phyloP scores from a whole-genome alignment of 2,888 invertebrate species.

The Heliconius erato region DNA sequence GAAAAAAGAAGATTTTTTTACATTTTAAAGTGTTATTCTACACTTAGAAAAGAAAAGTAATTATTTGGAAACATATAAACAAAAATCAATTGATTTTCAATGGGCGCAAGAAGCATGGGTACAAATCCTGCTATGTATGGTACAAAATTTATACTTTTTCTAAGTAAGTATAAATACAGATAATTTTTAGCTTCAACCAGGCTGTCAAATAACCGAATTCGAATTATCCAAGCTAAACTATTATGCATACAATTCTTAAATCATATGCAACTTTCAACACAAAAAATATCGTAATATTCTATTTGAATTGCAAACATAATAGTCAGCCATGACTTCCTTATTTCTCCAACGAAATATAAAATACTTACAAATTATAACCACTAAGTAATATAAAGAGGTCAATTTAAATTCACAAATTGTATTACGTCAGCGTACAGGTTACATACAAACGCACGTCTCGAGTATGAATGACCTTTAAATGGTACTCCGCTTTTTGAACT shows the following conservation, averaged over 20 bases:
- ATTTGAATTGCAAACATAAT: background rate
- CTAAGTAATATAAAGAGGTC: conserved; percentile 4
- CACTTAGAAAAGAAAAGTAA: too few relatives aligned
- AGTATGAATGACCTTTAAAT: background rate
- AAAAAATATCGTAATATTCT: background rate
- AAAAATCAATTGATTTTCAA: too few relatives aligned
- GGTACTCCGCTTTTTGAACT: too few relatives aligned
- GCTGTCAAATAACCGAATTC: background rate
- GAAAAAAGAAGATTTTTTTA: too few relatives aligned
- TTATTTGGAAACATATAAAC: too few relatives aligned
- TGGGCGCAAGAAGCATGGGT: too few relatives aligned
- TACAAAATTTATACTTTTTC: background rate
- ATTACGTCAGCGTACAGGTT: background rate
- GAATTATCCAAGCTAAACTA: too few relatives aligned
- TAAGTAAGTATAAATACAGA: background rate
- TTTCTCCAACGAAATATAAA: background rate
- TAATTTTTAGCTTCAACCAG: background rate
- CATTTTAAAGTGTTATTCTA: too few relatives aligned
- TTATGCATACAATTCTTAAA: background rate
- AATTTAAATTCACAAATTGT: background rate
- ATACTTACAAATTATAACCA: background rate
- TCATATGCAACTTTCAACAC: background rate
- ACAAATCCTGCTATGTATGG: too few relatives aligned
- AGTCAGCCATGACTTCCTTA: background rate
- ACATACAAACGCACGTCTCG: background rate